These are phyloP conservation scores for Cheiracanthium punctorium DNA, from an alignment of 2,888 invertebrate species.

Conservation along the genomic window DNA sequence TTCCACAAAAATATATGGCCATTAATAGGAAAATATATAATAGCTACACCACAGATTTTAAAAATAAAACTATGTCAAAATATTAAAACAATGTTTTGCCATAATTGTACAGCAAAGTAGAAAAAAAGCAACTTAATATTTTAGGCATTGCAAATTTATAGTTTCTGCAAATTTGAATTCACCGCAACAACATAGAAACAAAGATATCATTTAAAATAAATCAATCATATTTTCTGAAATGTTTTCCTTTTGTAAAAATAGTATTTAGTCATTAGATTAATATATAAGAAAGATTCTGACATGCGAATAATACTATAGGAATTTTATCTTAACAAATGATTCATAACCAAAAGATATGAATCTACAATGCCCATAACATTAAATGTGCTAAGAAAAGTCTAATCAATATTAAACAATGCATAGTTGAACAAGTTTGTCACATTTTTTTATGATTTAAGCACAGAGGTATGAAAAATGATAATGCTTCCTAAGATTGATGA, in stretches of 20 bases:
- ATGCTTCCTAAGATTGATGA: background rate
- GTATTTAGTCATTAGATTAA: no score
- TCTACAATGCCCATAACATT: no score
- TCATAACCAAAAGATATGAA: no score
- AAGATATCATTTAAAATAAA: no score
- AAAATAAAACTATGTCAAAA: background rate
- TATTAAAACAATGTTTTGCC: background rate
- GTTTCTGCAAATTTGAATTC: no score
- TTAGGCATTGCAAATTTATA: background rate
- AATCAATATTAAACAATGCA: background rate
- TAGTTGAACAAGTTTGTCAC: background rate
- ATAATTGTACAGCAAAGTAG: background rate
- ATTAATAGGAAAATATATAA: background rate
- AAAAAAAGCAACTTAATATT: background rate
- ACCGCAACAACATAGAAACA: no score
- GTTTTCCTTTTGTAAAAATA: no score
- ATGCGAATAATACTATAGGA: no score
- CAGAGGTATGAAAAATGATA: conserved; percentile 22
- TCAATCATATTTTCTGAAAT: no score
- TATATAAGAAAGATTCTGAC: no score
- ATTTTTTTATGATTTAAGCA: conserved; percentile 1
- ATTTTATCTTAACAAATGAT: no score
- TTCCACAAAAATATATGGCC: conserved; percentile 5
- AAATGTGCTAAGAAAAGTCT: no score
- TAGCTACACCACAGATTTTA: background rate